These are phyloP conservation scores for Ceyx margarethae DNA, from an alignment of 2,113 vertebrate genomes.

Conservation along the genomic window DNA sequence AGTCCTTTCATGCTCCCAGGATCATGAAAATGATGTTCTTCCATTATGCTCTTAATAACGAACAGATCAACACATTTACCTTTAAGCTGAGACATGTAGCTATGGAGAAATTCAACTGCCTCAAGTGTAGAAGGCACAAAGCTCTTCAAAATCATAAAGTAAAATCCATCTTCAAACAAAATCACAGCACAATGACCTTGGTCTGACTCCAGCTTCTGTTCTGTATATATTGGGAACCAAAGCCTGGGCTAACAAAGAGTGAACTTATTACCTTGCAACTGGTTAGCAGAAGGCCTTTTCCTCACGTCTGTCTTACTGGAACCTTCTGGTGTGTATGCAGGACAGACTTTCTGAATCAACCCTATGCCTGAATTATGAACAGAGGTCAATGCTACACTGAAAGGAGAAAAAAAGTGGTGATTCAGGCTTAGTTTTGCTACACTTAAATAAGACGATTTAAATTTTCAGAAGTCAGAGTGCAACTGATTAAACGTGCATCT, in stretches of 20 bases:
- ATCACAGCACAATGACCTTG: slow-evolving; percentile 13
- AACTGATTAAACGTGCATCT: slow-evolving; percentile 24
- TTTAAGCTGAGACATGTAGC: slow-evolving; percentile 11
- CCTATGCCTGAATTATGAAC: background rate
- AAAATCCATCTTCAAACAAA: slow-evolving; percentile 54
- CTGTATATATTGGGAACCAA: slow-evolving; percentile 8
- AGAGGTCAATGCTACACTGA: background rate
- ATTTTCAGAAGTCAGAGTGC: background rate
- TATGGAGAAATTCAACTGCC: slow-evolving; percentile 45
- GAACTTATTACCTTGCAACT: background rate
- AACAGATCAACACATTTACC: slow-evolving; percentile 43
- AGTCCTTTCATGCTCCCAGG: background rate
- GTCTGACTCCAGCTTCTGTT: slow-evolving; percentile 36
- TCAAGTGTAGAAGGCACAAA: slow-evolving; percentile 14
- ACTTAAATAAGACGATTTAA: background rate
- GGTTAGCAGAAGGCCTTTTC: background rate
- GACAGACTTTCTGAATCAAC: background rate
- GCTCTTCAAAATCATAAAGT: slow-evolving; percentile 5
- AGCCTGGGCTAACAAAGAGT: slow-evolving; percentile 33
- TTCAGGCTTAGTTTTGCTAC: background rate
- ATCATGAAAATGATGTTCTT: slow-evolving; percentile 27
- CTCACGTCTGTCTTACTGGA: background rate
- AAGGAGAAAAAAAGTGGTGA: background rate
- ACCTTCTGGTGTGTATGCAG: accelerated
- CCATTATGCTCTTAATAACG: background rate